Percentiles rank a stretch among this genome's conserved stretches.
These are phyloP conservation scores for Anthonomus grandis DNA, from an alignment of 1,140 invertebrate species.

Conservation along the genomic window DNA sequence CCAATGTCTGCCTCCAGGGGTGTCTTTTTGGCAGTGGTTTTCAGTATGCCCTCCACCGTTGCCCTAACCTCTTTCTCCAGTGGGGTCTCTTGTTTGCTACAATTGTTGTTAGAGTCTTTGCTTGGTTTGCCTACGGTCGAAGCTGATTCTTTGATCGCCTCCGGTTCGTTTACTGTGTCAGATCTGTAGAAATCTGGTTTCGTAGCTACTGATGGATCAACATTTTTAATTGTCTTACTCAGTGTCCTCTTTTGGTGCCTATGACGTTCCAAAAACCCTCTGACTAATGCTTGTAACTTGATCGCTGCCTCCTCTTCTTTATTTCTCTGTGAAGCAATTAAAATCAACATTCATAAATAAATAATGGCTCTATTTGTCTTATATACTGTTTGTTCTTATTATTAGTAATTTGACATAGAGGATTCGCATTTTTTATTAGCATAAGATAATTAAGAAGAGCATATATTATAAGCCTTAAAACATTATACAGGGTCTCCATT, in stretches of 20 bases:
- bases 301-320: slow-evolving; percentile 53
- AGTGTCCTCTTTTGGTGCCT: slow-evolving; percentile 30
- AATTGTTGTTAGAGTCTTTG: slow-evolving; percentile 20
- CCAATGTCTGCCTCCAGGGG: too few species aligned
- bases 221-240: not conserved
- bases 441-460: too few species aligned
- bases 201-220: slow-evolving; percentile 1
- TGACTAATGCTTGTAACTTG: slow-evolving; percentile 68
- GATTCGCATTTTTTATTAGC: too few species aligned
- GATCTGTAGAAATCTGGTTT: slow-evolving; percentile 23
- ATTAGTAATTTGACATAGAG: too few species aligned
- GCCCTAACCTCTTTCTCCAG: slow-evolving; percentile 10
- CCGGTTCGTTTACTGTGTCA: slow-evolving; percentile 22
- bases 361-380: not conserved
- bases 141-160: slow-evolving; percentile 3
- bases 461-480: too few species aligned
- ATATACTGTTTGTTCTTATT: not conserved
- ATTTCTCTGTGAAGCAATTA: not conserved
- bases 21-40: too few species aligned
- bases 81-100: slow-evolving; percentile 14
- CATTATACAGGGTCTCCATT: too few species aligned
- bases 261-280: slow-evolving; percentile 65
- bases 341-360: too few species aligned
- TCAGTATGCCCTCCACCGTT: slow-evolving; percentile 8
- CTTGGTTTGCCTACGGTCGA: not conserved